Percentiles rank a stretch among this genome's conserved stretches.
Evolutionary conservation across 2,888 invertebrate genomes (phyloP).

Genomic region (Anaspis maculata): DNA sequence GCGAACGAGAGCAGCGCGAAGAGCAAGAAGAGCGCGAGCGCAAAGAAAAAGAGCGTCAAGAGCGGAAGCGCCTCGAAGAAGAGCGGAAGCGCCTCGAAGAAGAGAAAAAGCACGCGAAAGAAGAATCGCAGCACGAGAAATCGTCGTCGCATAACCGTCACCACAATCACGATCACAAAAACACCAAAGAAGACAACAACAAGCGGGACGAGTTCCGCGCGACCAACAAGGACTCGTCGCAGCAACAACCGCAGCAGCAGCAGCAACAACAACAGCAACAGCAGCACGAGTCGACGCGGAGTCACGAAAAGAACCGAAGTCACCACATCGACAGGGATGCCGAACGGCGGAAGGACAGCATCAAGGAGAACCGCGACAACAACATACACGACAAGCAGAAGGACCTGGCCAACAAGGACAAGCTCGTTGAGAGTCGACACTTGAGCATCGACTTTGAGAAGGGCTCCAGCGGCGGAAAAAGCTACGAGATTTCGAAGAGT

Average conservation of each 20-base stretch:
- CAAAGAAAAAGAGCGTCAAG: conserved; percentile 36
- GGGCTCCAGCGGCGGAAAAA: conserved; percentile 10
- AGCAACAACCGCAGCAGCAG: no score
- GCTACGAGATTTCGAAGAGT: conserved; percentile 25
- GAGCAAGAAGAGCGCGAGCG: conserved; percentile 39
- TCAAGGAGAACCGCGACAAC: conserved; percentile 45
- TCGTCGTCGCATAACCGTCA: no score
- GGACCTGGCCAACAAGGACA: conserved; percentile 18
- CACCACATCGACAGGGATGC: conserved; percentile 39
- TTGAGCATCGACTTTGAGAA: conserved; percentile 43
- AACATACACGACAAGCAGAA: conserved; percentile 47
- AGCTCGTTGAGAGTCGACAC: conserved; percentile 38
- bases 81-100: conserved; percentile 10
- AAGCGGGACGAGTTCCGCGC: conserved; percentile 30
- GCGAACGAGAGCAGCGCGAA: conserved; percentile 27
- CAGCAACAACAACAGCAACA: no score
- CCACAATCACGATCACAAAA: conserved; percentile 34
- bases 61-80: conserved; percentile 23
- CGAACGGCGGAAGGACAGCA: conserved; percentile 40
- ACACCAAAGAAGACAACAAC: conserved; percentile 42
- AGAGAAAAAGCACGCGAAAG: conserved; percentile 6
- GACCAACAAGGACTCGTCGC: not conserved
- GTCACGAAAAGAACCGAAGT: conserved; percentile 26
- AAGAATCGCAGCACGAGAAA: no score
- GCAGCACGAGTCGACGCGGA: no score